Base-by-base conservation (phyloP, 2,797 vertebrate genomes). In the Sebastes minor region DNA sequence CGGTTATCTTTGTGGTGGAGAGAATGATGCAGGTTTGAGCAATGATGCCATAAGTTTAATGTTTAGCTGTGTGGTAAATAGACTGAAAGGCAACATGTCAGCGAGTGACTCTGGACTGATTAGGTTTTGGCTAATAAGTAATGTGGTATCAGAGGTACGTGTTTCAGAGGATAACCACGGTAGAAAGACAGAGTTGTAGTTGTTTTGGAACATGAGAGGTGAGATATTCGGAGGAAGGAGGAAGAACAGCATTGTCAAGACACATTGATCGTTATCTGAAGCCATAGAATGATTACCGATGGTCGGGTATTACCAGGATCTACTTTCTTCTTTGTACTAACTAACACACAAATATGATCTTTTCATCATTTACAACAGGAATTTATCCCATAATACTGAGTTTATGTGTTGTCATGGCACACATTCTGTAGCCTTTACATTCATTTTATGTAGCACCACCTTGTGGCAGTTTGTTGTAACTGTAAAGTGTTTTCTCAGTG, bases 41-140 rank as follows among this genome's bases (percentile, higher is more conserved):
- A 2, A 42, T 92, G 88, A 90, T 77, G 84, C 67, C 80, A 82
- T 86, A 71, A 55, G 87, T 89, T 94, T 93, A 92, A 95, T 94
- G 84, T 92, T 93, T 93, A 93, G 90, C 92, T 71, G 38, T 55
- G 66, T 61, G 69, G 66, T 86, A 87, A 91, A 91, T 76, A 89
- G 23, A 80, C 28, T 69, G 76, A 80, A 80, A 81, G 38, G 67
- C 57, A 55, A 53, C 53, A 56, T 57, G 78, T 86, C 74, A 82
- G 46, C n/a, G 33, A 79, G 55, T 23, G 20, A 68, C 65, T 72
- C 8, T 33, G 42, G 57, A 8, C 64, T 86, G 86, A 86, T 91
- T 67, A 56, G 30, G 60, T 80, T 83, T 87, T 61, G 78, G 83
- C 86, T 93, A 92, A 93, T 94, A n/a, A 91, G 86, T 93, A 88